Evolutionary conservation across 1,140 invertebrate genomes (phyloP), one percentile per base, ranked within the genome.

Genomic region (Drosophila aff.): DNA sequence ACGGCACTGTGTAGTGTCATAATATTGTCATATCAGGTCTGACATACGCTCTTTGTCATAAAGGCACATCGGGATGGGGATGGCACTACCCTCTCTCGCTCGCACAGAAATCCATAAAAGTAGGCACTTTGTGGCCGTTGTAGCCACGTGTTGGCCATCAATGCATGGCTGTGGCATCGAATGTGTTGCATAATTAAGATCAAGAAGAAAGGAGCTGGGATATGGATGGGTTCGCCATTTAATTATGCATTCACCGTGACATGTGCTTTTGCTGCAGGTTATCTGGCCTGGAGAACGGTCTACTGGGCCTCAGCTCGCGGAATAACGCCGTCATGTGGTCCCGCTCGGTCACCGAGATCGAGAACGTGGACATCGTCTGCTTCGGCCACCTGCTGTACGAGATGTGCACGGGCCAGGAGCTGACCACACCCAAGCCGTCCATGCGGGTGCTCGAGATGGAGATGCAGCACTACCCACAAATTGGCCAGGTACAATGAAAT

Each of bases 341-440:
- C 82, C 93, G 79, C 55, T 93, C 94, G 46, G 94, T 95, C 28
- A 94, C 94, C 50, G 95, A 95, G 9, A 94, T 96, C 58, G 94
- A 94, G 81, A 93, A 92, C 82, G 93, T 95, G 23, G 97, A 97
- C 92, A 95, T 96, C 1, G 94, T 98, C 61, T 96, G 96, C 67
- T 97, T 98, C 87, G 95, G 95, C 5, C 96, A 97, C 92, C 95
- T 98, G 79, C 93, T 98, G 36, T 98, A 97, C 93, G 97, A 98
- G 94, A 98, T 98, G 97, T 96, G 96, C 83, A 95, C 96, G 26
- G 97, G 97, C 38, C 96, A 96, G 75, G 97, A 98, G 85, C 93
- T 98, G 50, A 95, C 95, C 73, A 94, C 95, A 60, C 95, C 97
- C 16, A 95, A 96, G 81, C 96, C 96, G 21, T 95, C 95, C 69